Evolutionary conservation across 2,113 vertebrate species (phyloP).

Genomic region (Amia ocellicauda): DNA sequence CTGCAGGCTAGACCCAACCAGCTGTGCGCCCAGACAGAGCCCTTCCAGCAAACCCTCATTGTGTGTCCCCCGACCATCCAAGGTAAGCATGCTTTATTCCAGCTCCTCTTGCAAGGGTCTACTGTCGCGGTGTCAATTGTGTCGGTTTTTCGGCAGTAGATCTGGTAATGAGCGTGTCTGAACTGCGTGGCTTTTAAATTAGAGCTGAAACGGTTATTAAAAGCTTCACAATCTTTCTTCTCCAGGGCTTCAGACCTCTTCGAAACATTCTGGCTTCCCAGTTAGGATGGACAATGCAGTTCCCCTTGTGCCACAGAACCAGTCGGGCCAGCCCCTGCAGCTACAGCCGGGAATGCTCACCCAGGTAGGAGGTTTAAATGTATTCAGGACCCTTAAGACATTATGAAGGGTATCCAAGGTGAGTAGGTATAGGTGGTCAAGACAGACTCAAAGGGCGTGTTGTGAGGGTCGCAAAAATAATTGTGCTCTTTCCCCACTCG

Average conservation of each 20-base stretch:
- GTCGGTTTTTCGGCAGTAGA: not conserved
- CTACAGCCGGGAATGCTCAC: slow-evolving; percentile 92
- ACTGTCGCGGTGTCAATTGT: not conserved
- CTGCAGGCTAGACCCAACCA: slow-evolving; percentile 87
- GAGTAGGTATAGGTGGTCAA: too few species aligned
- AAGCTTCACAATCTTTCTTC: not conserved
- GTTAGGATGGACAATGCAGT: slow-evolving; percentile 94
- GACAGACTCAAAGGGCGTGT: too few species aligned
- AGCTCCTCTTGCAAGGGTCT: not conserved
- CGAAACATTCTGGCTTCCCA: slow-evolving; percentile 88
- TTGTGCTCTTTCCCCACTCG: too few species aligned
- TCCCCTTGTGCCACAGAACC: slow-evolving; percentile 88
- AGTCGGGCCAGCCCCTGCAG: slow-evolving; percentile 88
- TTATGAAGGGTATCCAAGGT: too few species aligned
- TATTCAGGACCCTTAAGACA: too few species aligned
- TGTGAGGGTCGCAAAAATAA: too few species aligned
- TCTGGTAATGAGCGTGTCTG: too few species aligned
- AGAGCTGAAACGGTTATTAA: not conserved
- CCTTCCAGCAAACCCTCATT: slow-evolving; percentile 96
- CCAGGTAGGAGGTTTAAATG: slow-evolving; percentile 70
- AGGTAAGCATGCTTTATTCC: slow-evolving; percentile 61
- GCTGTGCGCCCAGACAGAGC: slow-evolving; percentile 89
- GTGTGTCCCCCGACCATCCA: slow-evolving; percentile 96
- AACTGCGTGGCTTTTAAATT: too few species aligned
- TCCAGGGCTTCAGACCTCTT: slow-evolving; percentile 83